Conservation (phyloP, 2,888 invertebrate genomes). For the Lochmaea crataegi region DNA sequence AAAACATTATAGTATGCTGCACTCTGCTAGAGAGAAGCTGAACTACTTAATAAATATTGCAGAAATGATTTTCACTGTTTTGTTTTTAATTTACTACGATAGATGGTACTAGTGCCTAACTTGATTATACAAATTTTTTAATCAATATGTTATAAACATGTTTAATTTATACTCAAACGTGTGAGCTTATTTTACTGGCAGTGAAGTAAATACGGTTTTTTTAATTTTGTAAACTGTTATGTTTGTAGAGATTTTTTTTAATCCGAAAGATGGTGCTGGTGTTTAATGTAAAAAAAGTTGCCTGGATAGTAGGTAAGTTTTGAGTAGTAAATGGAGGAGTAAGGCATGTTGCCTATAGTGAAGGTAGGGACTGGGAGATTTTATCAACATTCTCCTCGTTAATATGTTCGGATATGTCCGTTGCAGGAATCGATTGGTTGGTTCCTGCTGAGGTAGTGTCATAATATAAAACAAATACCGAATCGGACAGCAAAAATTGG, state of each 20-base stretch:
- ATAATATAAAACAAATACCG: conserved; percentile 24
- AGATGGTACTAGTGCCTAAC: too few species aligned
- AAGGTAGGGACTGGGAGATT: not conserved
- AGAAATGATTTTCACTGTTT: not conserved
- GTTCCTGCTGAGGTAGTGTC: conserved; percentile 32
- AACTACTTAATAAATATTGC: not conserved
- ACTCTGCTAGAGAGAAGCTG: not conserved
- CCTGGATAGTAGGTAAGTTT: not conserved
- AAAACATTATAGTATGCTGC: not conserved
- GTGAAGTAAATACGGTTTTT: too few species aligned
- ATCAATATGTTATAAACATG: too few species aligned
- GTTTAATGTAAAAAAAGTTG: not conserved
- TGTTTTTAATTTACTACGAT: too few species aligned
- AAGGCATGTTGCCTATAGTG: conserved; percentile 6
- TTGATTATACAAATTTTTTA: too few species aligned
- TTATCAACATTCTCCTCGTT: conserved; percentile 6
- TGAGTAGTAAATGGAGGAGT: not conserved
- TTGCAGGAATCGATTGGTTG: conserved; percentile 34
- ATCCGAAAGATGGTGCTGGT: not conserved
- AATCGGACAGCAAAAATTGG: conserved; percentile 24
- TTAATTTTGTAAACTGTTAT: too few species aligned
- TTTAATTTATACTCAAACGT: too few species aligned
- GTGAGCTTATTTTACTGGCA: too few species aligned
- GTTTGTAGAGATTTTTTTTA: not conserved
- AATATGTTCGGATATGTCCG: conserved; percentile 30